Base-by-base conservation (phyloP, 2,113 vertebrate genomes). In the Clarias magur region DNA sequence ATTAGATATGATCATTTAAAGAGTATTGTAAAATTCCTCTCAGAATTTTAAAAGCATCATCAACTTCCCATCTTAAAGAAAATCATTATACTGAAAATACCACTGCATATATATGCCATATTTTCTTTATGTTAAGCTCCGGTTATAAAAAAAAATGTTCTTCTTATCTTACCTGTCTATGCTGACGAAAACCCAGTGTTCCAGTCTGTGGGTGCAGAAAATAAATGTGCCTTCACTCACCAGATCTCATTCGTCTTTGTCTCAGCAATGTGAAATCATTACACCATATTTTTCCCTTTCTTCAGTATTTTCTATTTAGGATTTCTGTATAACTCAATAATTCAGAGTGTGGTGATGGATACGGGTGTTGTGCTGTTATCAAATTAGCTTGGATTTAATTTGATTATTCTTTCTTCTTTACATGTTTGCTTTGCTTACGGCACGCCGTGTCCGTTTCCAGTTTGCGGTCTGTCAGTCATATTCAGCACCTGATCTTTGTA, bases 371-470 rank as follows among this genome's bases (percentile, higher is more conserved):
- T 83, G 59, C 13, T 75, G n/a, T 75, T 73, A 76, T 65, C 63
- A 87, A 63, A 83, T 73, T 63, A 82, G 56, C 42, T 65, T 67
- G 68, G 42, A 87, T 75, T 34, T 12, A 59, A 75, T 65, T 63
- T 12, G 80, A 75, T 76, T 83, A 25, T 56, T 82, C 15, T 83
- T 83, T 48, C 27, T 65, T 19, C 82, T 62, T 63, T 60, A 42
- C 59, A 65, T 19, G 62, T 72, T 23, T 62, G 65, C 34, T 62
- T 27, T 65, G 67, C 59, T 15, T 75, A 48, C 54, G 42, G 48
- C 25, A 68, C 85, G 23, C 48, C 0, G 11, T 80, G 63, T 68
- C 75, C 27, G 2, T 82, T 70, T 57, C 54, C 54, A 81, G 65
- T 72, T 30, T 59, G 53, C 16, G 13, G 53, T 30, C 54, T 59